Percentiles rank a stretch among this genome's conserved stretches.
These are phyloP conservation scores for Vulpes vulpes DNA, from an alignment of 2,113 vertebrate species.

Conservation along the genomic window DNA sequence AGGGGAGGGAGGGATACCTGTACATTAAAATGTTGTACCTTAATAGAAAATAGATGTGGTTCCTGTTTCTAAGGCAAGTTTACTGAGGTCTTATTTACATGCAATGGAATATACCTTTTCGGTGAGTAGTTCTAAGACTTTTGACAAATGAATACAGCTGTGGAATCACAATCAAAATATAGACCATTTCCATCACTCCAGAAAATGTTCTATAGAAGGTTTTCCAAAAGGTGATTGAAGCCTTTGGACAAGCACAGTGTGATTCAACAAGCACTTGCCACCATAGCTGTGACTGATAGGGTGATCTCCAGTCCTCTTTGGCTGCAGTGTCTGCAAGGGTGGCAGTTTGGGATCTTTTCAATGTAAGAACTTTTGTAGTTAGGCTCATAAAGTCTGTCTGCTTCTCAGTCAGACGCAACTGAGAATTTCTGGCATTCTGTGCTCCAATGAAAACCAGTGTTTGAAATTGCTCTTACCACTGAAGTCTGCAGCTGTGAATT, in stretches of 20 bases:
- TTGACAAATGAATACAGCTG: neutral
- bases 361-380: neutral
- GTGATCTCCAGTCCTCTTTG: neutral
- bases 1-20: too few species aligned
- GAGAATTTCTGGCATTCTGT: neutral
- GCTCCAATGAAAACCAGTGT: neutral
- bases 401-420: neutral
- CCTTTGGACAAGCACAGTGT: neutral
- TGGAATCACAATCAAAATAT: neutral
- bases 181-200: neutral
- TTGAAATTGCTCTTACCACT: neutral
- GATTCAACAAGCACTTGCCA: neutral
- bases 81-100: neutral
- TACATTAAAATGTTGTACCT: neutral
- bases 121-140: neutral
- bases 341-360: neutral
- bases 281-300: neutral
- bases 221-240: neutral
- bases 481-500: neutral
- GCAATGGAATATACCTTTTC: slow-evolving; percentile 1
- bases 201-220: neutral
- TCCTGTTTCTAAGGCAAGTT: neutral
- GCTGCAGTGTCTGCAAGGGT: neutral
- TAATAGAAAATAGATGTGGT: neutral
- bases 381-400: neutral